Evolutionary conservation across 2,888 invertebrate species (phyloP), one percentile per base, ranked within the genome.

Genomic region (Linyphia triangularis): DNA sequence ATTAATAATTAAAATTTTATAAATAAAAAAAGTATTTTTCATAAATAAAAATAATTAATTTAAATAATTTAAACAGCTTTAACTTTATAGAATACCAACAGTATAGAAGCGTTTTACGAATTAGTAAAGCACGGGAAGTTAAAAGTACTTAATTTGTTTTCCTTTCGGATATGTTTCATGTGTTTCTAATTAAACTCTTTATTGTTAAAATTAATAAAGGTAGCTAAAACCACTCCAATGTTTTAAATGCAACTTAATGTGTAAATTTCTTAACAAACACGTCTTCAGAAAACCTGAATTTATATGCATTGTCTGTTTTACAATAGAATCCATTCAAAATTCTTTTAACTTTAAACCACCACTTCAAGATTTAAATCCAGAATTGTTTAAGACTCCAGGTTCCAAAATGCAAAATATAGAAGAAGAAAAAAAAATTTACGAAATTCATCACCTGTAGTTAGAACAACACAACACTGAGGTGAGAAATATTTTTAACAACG

Each of bases 401-500:
- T n/a, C n/a, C n/a, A 16, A 13, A 51, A 51, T 5, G n/a, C n/a
- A 51, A 51, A n/a, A 51, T n/a, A n/a, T 13, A 51, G 13, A 1
- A 9, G 13, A 4, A 43, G 13, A 16, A 51, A 51, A 51, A 51
- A 51, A 51, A 51, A n/a, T 51, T 51, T 51, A 5, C 16, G n/a
- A 51, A 51, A 51, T 51, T 9, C 51, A n/a, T n/a, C n/a, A n/a
- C n/a, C n/a, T n/a, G n/a, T n/a, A n/a, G n/a, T n/a, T n/a, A 51
- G 51, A 40, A 16, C 13, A 51, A 51, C 16, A 13, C 51, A 51
- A 5, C 51, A 13, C 72, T 13, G 24, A 28, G n/a, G 30, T 4
- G 10, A 24, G 57, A 24, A 65, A n/a, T 22, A 84, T 67, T 57
- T 65, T 84, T 67, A 65, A 22, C 67, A 13, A 16, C 22, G 24